Evolutionary conservation across 2,797 vertebrate species (phyloP), one percentile per base, ranked within the genome.

Genomic region (Neosalanx taihuensis): DNA sequence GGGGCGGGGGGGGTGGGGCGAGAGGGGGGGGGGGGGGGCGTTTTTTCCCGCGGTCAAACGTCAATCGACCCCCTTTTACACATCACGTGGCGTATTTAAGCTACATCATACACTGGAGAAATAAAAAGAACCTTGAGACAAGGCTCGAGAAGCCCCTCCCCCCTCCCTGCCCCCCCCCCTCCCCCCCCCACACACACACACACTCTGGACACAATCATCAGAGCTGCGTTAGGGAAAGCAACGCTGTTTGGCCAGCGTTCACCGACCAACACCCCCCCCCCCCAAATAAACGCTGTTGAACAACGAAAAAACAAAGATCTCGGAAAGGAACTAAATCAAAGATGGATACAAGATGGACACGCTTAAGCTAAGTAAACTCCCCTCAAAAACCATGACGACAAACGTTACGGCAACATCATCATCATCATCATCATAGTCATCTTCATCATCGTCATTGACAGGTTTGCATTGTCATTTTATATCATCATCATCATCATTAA

Each of bases 401-500:
- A 87, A 83, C 6, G 84, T 88, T 87, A 92, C 87, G 85, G 85
- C 84, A 89, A 86, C 86, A 79, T 86, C 86, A 84, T 31, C 37
- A 74, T 88, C 70, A 67, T 66, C 64, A 71, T 64, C 61, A 70
- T 66, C 65, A 64, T 69, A 46, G 69, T 72, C 74, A 78, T 76
- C 74, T 80, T 80, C 69, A 81, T 69, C 68, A 83, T 72, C 70
- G 49, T 59, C 72, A 64, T 51, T n/a, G 70, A 88, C 76, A 83
- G 76, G 81, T 88, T 89, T 87, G 85, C 87, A 86, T 88, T 84
- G 87, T 89, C 87, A 87, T n/a, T 79, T 86, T 73, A 86, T 86
- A 88, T 85, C 82, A 76, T 86, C 88, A 89, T 87, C 84, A 88
- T 92, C 83, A 88, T 92, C 80, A 81, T 85, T 84, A 87, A 85